Evolutionary conservation across 2,888 invertebrate genomes (phyloP).

Genomic region (Tanytarsus gracilentus): DNA sequence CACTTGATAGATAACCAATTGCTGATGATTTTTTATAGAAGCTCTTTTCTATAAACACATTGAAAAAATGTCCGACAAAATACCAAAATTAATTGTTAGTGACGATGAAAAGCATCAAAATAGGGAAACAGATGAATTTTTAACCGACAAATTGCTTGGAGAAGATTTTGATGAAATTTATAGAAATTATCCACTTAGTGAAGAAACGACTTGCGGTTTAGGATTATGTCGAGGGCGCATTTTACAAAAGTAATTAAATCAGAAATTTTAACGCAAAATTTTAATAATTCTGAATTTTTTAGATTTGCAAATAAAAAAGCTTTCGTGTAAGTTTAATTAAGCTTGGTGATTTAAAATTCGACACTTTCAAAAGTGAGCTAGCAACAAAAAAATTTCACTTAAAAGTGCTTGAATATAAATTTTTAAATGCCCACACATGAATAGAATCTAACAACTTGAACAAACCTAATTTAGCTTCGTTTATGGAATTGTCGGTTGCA

Average conservation of each 20-base stretch:
- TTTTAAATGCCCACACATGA: neutral
- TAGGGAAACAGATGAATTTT: no score
- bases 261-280: neutral
- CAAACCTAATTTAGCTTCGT: constrained; percentile 48
- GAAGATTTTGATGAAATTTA: constrained; percentile 43
- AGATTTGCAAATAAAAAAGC: constrained; percentile 44
- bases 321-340: constrained; percentile 33
- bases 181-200: constrained; percentile 47
- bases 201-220: constrained; percentile 57
- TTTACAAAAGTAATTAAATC: constrained; percentile 48
- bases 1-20: no score
- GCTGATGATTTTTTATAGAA: no score
- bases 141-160: constrained; percentile 34
- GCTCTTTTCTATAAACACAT: no score
- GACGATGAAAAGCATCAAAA: no score
- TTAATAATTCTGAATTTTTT: constrained; percentile 3
- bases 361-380: no score
- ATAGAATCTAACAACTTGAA: neutral
- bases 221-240: constrained; percentile 50
- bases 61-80: no score
- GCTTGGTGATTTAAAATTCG: no score
- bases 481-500: constrained; percentile 58
- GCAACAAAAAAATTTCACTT: no score
- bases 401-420: no score
- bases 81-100: no score